Evolutionary conservation across 2,797 vertebrate species (phyloP).

Genomic region (Coendou prehensilis): DNA sequence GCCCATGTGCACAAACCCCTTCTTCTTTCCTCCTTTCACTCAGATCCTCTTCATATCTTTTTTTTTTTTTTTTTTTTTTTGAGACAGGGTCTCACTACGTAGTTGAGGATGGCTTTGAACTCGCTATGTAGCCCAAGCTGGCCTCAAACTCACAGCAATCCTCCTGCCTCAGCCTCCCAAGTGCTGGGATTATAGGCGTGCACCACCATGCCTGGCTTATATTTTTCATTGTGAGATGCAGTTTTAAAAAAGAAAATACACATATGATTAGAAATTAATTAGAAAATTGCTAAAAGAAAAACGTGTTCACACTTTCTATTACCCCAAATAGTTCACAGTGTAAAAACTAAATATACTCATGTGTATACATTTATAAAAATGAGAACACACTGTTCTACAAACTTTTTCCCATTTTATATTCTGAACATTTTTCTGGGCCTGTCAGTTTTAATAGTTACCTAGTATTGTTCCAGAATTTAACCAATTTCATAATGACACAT

Average conservation of each 20-base stretch:
- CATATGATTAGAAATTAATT: background rate
- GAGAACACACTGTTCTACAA: background rate
- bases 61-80: background rate
- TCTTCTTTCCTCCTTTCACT: background rate
- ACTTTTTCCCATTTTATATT: background rate
- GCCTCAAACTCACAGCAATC: background rate
- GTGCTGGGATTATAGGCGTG: background rate
- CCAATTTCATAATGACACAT: background rate
- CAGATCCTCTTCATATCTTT: background rate
- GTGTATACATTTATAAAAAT: constrained; percentile 11
- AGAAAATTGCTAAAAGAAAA: constrained; percentile 47
- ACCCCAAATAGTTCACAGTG: background rate
- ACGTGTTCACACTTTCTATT: background rate
- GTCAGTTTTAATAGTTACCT: constrained; percentile 22
- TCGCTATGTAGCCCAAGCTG: background rate
- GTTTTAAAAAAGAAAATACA: constrained; percentile 47
- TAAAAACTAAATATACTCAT: constrained; percentile 47
- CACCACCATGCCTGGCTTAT: background rate
- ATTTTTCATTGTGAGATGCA: constrained; percentile 15
- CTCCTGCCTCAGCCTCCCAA: background rate
- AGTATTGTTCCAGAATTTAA: constrained; percentile 43
- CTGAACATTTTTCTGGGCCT: background rate
- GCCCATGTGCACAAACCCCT: background rate
- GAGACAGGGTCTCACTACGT: background rate
- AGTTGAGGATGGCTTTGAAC: background rate